A percentile compares a stretch with the other conserved stretches of the same genome.
Conservation (phyloP, 2,113 vertebrate species). For the Pseudorasbora parva region DNA sequence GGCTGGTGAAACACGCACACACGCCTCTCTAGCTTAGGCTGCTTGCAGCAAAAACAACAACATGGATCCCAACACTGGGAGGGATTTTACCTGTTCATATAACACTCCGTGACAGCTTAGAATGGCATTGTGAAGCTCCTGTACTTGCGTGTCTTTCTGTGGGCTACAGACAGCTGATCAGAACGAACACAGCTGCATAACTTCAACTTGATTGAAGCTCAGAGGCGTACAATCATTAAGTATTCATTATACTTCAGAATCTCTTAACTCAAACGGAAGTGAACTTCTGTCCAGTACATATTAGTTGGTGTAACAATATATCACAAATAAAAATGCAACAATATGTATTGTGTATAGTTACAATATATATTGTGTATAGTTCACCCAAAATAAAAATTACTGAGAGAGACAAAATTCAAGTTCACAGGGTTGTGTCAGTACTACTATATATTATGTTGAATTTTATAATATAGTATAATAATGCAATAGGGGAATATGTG, state of each 20-base stretch:
- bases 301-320: no score
- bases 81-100: constrained; percentile 71
- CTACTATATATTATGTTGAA: no score
- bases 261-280: no score
- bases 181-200: background rate
- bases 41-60: constrained; percentile 68
- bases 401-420: no score
- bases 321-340: no score
- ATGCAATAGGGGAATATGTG: no score
- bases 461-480: no score
- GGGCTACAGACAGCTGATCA: constrained; percentile 3
- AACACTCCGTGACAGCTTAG: constrained; percentile 54
- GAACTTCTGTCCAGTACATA: no score
- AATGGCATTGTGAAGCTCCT: constrained; percentile 22
- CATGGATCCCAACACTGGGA: constrained; percentile 60
- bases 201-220: background rate
- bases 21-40: constrained; percentile 62
- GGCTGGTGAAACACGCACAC: constrained; percentile 59
- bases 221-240: background rate
- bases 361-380: no score
- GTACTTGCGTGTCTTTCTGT: constrained; percentile 26
- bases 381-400: no score
- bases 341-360: no score
- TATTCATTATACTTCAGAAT: background rate
- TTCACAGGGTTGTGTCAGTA: no score